phyloP scores from a whole-genome alignment of 2,888 invertebrate species.

The Pammene aurita region DNA sequence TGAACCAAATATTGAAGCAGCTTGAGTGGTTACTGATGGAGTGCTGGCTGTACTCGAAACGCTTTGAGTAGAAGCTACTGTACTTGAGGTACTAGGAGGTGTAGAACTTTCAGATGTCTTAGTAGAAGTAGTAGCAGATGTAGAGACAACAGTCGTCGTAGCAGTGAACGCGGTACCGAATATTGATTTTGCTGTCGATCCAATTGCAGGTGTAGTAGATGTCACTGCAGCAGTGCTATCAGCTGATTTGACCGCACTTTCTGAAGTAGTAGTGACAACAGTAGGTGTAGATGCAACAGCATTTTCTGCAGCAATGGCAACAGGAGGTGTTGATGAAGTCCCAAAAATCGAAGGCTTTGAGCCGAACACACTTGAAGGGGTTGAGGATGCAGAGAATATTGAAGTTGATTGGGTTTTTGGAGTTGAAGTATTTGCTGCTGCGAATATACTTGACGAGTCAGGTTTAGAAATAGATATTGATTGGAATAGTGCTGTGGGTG shows the following conservation, averaged over 20 bases:
- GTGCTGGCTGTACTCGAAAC: constrained; percentile 45
- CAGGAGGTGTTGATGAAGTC: constrained; percentile 43
- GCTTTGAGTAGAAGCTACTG: constrained; percentile 39
- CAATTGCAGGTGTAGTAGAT: constrained; percentile 52
- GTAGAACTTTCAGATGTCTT: constrained; percentile 46
- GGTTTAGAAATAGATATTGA: constrained; percentile 42
- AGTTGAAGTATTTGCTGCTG: constrained; percentile 36
- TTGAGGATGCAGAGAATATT: constrained; percentile 47
- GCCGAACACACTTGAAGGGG: constrained; percentile 45
- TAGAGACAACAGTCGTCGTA: constrained; percentile 35
- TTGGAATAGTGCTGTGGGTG: constrained; percentile 38
- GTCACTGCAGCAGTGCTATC: constrained; percentile 47
- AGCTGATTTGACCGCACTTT: constrained; percentile 44
- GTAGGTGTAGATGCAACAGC: constrained; percentile 46
- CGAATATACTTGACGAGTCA: constrained; percentile 44
- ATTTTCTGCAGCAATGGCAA: constrained; percentile 43
- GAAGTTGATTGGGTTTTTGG: constrained; percentile 46
- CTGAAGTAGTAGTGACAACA: constrained; percentile 42
- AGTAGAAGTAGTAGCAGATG: constrained; percentile 40
- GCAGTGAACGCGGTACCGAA: constrained; percentile 40
- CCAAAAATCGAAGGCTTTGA: constrained; percentile 51
- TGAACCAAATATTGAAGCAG: constrained; percentile 37
- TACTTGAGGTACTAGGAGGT: constrained; percentile 37
- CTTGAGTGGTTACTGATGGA: constrained; percentile 14
- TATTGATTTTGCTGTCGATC: constrained; percentile 41